These are phyloP conservation scores for Aplodontia rufa DNA, from an alignment of 2,113 vertebrate genomes.

Conservation along the genomic window DNA sequence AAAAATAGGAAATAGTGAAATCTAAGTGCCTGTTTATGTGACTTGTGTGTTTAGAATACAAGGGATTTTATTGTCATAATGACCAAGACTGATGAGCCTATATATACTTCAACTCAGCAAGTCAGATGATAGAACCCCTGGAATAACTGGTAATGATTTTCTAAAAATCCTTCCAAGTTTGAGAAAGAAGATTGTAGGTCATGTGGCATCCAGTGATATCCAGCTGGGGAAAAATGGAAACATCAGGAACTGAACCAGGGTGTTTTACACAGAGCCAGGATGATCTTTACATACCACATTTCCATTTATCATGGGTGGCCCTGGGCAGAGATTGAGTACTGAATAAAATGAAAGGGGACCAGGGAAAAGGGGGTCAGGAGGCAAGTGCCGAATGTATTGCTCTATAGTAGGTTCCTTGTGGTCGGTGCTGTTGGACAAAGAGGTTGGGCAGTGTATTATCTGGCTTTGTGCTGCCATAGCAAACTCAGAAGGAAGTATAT, in stretches of 20 bases:
- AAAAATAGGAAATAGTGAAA: not conserved
- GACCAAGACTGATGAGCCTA: not conserved
- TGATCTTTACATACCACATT: not conserved
- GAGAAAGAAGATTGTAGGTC: not conserved
- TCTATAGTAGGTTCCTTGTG: not conserved
- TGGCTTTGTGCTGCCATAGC: not conserved
- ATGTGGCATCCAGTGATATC: not conserved
- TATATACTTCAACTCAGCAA: not conserved
- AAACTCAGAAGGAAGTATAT: not conserved
- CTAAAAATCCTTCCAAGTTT: not conserved
- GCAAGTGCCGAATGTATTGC: not conserved
- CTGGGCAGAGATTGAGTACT: not conserved
- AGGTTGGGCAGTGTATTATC: not conserved
- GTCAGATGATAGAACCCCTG: not conserved
- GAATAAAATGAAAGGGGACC: rapidly evolving
- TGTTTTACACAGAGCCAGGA: not conserved
- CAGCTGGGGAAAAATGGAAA: not conserved
- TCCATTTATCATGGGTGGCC: not conserved
- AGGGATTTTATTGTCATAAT: not conserved
- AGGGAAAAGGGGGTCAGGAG: not conserved
- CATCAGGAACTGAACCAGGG: not conserved
- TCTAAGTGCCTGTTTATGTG: not conserved
- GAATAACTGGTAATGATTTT: not conserved
- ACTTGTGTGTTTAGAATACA: not conserved
- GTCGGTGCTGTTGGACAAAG: not conserved